Evolutionary conservation across 2,888 invertebrate genomes (phyloP).

Genomic region (Apamea anceps): DNA sequence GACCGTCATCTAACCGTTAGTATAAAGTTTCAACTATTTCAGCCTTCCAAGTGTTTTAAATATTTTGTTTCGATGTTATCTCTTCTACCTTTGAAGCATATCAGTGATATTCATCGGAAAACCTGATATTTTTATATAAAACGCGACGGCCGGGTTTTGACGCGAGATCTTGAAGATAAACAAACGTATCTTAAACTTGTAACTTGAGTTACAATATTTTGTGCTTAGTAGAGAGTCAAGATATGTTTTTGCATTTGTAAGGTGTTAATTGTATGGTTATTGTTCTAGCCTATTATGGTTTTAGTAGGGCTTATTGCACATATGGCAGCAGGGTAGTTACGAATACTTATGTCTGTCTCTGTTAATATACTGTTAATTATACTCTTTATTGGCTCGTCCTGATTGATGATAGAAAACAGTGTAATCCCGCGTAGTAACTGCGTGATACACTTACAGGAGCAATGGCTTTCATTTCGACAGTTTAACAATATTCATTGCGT

Average conservation of each 20-base stretch:
- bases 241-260: conserved; percentile 4
- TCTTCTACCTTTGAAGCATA: conserved; percentile 65
- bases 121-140: conserved; percentile 77
- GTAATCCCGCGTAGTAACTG: not conserved
- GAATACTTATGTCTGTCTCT: not conserved
- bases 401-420: not conserved
- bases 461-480: not conserved
- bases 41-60: conserved; percentile 58
- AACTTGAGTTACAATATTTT: conserved; percentile 24
- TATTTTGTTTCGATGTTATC: conserved; percentile 69
- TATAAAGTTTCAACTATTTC: conserved; percentile 60
- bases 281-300: not conserved
- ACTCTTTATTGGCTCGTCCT: not conserved
- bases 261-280: conserved; percentile 11
- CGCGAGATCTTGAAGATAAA: conserved; percentile 63
- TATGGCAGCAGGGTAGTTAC: not conserved
- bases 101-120: conserved; percentile 74
- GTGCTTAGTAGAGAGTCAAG: conserved; percentile 6
- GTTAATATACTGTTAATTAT: not conserved
- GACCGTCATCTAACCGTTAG: conserved; percentile 19
- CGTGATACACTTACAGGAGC: no score
- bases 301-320: not conserved
- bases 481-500: not conserved
- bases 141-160: conserved; percentile 59
- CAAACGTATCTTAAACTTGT: conserved; percentile 47